Evolutionary conservation across 2,888 invertebrate species (phyloP).

Genomic region (Aspidiotus rigidus): DNA sequence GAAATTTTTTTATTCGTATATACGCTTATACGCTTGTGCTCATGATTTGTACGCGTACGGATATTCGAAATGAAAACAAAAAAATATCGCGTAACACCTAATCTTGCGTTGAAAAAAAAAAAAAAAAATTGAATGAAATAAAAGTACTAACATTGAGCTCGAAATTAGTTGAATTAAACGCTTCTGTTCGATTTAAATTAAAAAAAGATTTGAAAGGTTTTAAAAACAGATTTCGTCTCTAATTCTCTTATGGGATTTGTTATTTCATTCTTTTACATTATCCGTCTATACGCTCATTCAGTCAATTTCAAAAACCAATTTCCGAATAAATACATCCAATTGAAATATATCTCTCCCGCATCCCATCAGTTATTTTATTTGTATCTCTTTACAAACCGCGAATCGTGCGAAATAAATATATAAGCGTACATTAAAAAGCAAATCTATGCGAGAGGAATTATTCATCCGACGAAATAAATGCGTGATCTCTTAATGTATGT

Average conservation of each 20-base stretch:
- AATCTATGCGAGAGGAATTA: no score
- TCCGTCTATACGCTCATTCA: slow-evolving; percentile 31
- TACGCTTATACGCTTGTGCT: no score
- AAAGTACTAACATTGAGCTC: neutral
- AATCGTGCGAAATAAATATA: no score
- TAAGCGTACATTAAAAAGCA: no score
- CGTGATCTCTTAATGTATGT: no score
- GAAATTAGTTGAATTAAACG: slow-evolving; percentile 5
- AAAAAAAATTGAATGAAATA: slow-evolving; percentile 5
- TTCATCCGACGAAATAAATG: no score
- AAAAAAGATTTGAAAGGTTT: slow-evolving; percentile 30
- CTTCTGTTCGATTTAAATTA: slow-evolving; percentile 8
- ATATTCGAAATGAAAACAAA: no score
- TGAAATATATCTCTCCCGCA: no score
- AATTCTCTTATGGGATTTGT: slow-evolving; percentile 28
- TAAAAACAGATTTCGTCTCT: slow-evolving; percentile 31
- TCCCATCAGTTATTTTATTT: no score
- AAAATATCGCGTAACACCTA: neutral
- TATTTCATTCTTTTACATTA: slow-evolving; percentile 30
- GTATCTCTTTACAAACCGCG: no score
- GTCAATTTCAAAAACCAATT: slow-evolving; percentile 33
- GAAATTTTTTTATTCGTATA: neutral
- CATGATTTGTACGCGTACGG: no score
- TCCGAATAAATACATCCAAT: slow-evolving; percentile 19
- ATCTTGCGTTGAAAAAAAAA: slow-evolving; percentile 2